Evolutionary conservation across 2,113 vertebrate genomes (phyloP).

Genomic region (Apodemus speciosus): DNA sequence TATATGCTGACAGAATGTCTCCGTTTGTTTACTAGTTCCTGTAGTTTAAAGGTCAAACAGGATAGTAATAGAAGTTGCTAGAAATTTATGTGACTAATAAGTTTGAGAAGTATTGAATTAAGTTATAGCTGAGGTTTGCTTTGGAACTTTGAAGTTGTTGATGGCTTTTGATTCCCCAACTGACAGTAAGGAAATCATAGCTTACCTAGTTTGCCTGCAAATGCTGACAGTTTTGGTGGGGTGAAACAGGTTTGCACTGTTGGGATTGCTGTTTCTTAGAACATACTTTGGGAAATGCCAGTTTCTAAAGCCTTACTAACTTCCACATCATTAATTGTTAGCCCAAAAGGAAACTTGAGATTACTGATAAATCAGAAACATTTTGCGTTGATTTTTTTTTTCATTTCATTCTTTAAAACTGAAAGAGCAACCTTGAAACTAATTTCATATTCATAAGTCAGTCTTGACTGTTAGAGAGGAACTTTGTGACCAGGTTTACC

Average conservation of each 20-base stretch:
- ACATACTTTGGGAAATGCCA: neutral
- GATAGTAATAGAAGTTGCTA: neutral
- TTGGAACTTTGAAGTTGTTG: slow-evolving; percentile 21
- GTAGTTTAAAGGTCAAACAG: neutral
- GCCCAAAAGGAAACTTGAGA: slow-evolving; percentile 1
- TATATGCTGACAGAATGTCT: slow-evolving; percentile 32
- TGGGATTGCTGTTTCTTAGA: neutral
- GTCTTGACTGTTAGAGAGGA: neutral
- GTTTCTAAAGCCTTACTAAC: neutral
- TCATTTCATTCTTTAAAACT: neutral
- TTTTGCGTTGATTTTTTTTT: slow-evolving; percentile 22
- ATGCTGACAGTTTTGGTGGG: neutral
- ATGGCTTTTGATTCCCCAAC: neutral
- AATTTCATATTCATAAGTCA: neutral
- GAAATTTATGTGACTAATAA: neutral
- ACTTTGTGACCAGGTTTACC: neutral
- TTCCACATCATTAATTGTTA: neutral
- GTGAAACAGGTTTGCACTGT: neutral
- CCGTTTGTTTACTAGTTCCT: neutral
- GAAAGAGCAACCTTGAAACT: neutral
- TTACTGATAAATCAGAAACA: neutral
- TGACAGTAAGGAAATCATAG: neutral
- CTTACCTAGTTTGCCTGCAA: slow-evolving; percentile 26
- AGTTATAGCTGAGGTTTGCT: neutral
- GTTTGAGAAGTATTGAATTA: neutral